Evolutionary conservation across 2,888 invertebrate species (phyloP), one percentile per base, ranked within the genome.

Genomic region (Ectropis crepuscularia): DNA sequence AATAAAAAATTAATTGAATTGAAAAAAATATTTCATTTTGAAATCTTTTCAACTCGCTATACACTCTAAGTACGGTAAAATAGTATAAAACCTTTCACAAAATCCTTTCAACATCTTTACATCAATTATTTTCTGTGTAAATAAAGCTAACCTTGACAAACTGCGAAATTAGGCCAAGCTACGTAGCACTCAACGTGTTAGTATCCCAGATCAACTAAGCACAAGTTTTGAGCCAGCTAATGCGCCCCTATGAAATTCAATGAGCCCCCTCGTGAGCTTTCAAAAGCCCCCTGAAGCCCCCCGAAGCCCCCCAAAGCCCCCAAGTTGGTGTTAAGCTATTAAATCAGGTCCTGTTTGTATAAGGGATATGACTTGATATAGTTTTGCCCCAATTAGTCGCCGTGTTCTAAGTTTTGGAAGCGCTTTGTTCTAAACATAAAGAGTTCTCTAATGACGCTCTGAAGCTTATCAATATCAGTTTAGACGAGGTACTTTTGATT

Each of bases 241-340:
- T 75, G 72, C 70, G 72, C 70, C 72, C 73, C 66, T 76, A 79
- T 79, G 79, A 78, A 79, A 79, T 78, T 78, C 77, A 78, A 79
- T 77, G 79, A 77, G 74, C 64, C 51, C 39, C 49, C 41, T 61
- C 42, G 59, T 6, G 12, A 36, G 28, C 36, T 53, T 43, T 39
- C 43, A 37, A 28, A 10, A 37, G 53, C 65, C 39, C 65, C 54
- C 53, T 54, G n/a, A 54, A 12, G 38, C 45, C 47, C 47, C 38
- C 28, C 5, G 28, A 41, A 51, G 55, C 46, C 45, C 37, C 38
- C 45, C 2, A 38, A 39, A 58, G 53, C 45, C 50, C 65, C 57
- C 53, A 67, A 71, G 67, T 71, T 61, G 63, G 53, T 48, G 68
- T 55, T 67, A 70, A 71, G 70, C 69, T 67, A 68, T 70, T 70